Percentiles rank a stretch among this genome's conserved stretches.
Evolutionary conservation across 2,797 vertebrate species (phyloP).

Genomic region (Galaxias olidus): DNA sequence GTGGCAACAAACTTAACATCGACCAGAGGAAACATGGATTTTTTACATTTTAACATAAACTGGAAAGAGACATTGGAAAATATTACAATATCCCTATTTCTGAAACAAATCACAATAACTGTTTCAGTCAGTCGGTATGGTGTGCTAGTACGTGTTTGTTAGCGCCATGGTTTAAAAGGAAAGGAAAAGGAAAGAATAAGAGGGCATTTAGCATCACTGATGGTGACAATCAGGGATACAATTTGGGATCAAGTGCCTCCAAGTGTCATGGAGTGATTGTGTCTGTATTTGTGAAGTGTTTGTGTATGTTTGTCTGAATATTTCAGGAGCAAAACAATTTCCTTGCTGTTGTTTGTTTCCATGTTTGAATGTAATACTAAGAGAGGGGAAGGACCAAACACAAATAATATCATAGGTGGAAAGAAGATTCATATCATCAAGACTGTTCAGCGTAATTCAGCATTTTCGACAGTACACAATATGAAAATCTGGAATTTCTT

Average conservation of each 20-base stretch:
- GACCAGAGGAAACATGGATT: slow-evolving; percentile 75
- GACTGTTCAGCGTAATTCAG: no score
- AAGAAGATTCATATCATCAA: no score
- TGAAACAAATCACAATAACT: slow-evolving; percentile 68
- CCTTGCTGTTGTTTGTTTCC: no score
- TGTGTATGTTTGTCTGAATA: slow-evolving; percentile 30
- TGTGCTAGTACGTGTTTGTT: background rate
- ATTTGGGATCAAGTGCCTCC: slow-evolving; percentile 54
- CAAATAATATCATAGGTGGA: no score
- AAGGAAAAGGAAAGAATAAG: background rate
- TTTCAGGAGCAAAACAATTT: background rate
- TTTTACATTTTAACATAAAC: slow-evolving; percentile 71
- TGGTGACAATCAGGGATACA: slow-evolving; percentile 63
- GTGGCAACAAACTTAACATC: slow-evolving; percentile 78
- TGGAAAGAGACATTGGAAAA: slow-evolving; percentile 63
- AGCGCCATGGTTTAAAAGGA: no score
- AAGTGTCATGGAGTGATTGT: slow-evolving; percentile 53
- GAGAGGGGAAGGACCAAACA: no score
- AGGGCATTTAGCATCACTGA: slow-evolving; percentile 58
- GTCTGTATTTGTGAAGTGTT: slow-evolving; percentile 53
- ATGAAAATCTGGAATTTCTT: no score
- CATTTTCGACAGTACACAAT: no score
- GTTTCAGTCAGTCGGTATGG: slow-evolving; percentile 54
- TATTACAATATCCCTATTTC: slow-evolving; percentile 72
- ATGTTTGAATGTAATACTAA: no score